These are phyloP conservation scores for Rhinatrema bivittatum DNA, from an alignment of 2,797 vertebrate species.

Conservation along the genomic window DNA sequence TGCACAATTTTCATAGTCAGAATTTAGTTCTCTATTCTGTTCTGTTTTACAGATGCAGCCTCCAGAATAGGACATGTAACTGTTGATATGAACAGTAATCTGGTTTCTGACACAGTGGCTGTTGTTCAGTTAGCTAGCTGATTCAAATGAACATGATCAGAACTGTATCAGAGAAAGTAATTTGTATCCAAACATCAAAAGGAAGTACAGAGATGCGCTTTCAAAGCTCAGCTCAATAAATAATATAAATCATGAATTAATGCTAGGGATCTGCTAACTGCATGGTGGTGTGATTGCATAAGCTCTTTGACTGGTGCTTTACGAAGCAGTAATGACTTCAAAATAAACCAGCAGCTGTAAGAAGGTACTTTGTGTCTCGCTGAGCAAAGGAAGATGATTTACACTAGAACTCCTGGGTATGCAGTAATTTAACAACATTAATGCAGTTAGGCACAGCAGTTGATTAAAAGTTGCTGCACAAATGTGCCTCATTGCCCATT, in stretches of 20 bases:
- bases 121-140: slow-evolving; percentile 49
- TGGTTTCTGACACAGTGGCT: too few relatives aligned
- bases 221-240: slow-evolving; percentile 52
- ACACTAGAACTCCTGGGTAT: slow-evolving; percentile 54
- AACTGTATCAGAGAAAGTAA: slow-evolving; percentile 38
- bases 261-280: slow-evolving; percentile 57
- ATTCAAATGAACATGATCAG: slow-evolving; percentile 52
- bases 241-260: slow-evolving; percentile 62
- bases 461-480: slow-evolving; percentile 73
- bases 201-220: slow-evolving; percentile 40
- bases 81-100: too few relatives aligned
- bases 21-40: too few relatives aligned
- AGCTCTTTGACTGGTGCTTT: slow-evolving; percentile 61
- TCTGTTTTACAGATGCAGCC: too few relatives aligned
- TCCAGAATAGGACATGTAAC: too few relatives aligned
- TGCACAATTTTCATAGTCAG: too few relatives aligned
- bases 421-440: slow-evolving; percentile 54
- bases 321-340: slow-evolving; percentile 66
- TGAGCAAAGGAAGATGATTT: slow-evolving; percentile 62
- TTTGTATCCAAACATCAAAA: slow-evolving; percentile 53
- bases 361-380: slow-evolving; percentile 59
- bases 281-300: slow-evolving; percentile 46
- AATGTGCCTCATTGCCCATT: slow-evolving; percentile 57
- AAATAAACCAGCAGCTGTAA: slow-evolving; percentile 70
- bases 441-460: slow-evolving; percentile 56